Evolutionary conservation across 2,113 vertebrate species (phyloP), one percentile per base, ranked within the genome.

Genomic region (Nymphicus hollandicus): DNA sequence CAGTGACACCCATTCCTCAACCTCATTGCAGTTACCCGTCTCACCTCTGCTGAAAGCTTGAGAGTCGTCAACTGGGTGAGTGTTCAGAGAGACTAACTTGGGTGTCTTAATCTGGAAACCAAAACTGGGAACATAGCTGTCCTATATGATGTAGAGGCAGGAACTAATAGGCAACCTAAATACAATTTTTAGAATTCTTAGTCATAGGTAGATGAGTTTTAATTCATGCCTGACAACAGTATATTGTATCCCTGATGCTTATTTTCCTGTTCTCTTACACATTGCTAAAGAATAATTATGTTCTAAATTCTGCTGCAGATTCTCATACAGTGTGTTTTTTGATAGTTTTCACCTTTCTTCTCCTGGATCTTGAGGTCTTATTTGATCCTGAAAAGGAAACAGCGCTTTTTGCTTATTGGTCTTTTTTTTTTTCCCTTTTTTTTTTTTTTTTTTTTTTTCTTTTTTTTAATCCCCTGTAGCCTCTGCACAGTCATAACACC

Each of bases 401-500:
- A 85, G 35, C 17, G 65, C 68, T 92, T 80, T 89, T 92, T 89
- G 47, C 61, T 79, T 91, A 89, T 81, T 55, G 14, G 46, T 70
- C 53, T 89, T 55, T 44, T 53, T 86, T 68, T 90, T 78, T 22
- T 33, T 82, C 33, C 33, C n/a, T 84, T 64, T 83, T 58, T 31
- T 93, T 88, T 84, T n/a, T n/a, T n/a, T 83, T 55, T 35, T 93
- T 82, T 90, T 78, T 22, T 33, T 82, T 35, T 35, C n/a, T 84
- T 64, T 83, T 58, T 31, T 93, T 88, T 84, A 84, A 84, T 92
- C 92, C 93, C 69, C 49, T 0, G 1, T 87, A 72, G 73, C 17
- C 65, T 80, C 84, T 97, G 91, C 94, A 89, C 94, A 95, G 95
- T 92, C 93, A 84, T 95, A 81, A 86, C 63, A 76, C 24, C 41